Percentiles rank a stretch among this genome's conserved stretches.
These are phyloP conservation scores for Otus sunia DNA, from an alignment of 2,113 vertebrate species.

Conservation along the genomic window DNA sequence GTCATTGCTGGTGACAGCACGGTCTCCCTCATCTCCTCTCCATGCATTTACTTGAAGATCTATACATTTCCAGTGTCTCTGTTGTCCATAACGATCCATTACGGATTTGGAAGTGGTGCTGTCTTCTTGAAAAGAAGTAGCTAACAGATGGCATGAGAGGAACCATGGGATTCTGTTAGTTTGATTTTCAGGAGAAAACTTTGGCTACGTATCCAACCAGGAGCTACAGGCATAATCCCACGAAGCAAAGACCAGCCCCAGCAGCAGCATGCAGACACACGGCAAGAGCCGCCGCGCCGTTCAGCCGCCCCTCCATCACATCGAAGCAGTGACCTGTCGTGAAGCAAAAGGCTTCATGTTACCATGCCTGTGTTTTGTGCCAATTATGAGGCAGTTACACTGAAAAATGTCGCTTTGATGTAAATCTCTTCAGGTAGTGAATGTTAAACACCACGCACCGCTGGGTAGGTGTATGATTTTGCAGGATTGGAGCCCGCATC, in stretches of 20 bases:
- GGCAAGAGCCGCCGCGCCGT: accelerated
- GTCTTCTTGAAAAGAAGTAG: not conserved
- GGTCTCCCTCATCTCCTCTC: not conserved
- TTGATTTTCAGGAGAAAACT: slow-evolving; percentile 19
- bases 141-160: not conserved
- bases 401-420: slow-evolving; percentile 49
- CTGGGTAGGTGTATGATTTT: slow-evolving; percentile 24
- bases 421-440: slow-evolving; percentile 52
- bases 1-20: not conserved
- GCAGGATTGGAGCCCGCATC: not conserved
- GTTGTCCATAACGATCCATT: not conserved
- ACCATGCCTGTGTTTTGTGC: slow-evolving; percentile 34
- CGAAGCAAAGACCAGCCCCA: not conserved
- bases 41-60: not conserved
- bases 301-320: not conserved
- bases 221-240: not conserved
- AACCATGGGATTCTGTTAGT: not conserved
- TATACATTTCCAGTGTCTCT: not conserved
- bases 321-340: not conserved
- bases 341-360: slow-evolving; percentile 37
- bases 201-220: not conserved
- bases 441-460: slow-evolving; percentile 28
- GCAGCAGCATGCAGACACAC: not conserved
- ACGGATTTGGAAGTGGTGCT: not conserved
- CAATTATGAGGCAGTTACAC: slow-evolving; percentile 46